Evolutionary conservation across 2,113 vertebrate genomes (phyloP).

Genomic region (Dicaeum eximium): DNA sequence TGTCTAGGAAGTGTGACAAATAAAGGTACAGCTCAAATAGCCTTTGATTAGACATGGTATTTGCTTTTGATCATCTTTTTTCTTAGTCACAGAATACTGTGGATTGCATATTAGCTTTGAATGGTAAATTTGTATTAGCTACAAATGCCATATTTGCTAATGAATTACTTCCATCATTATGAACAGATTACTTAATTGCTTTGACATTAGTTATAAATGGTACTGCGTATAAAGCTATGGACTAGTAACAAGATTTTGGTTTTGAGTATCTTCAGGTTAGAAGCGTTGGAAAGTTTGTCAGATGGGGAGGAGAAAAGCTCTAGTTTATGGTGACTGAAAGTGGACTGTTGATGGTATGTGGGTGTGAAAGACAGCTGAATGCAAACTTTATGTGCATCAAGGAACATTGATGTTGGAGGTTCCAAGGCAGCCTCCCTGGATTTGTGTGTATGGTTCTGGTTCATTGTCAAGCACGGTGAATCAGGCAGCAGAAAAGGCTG

Average conservation of each 20-base stretch:
- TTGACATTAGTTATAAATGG: not conserved
- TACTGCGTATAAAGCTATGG: not conserved
- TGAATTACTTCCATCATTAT: not conserved
- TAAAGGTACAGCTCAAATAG: not conserved
- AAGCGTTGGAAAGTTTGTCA: not conserved
- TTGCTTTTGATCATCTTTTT: slow-evolving; percentile 15
- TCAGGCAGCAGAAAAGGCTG: not conserved
- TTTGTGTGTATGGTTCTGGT: not conserved
- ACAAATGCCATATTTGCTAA: not conserved
- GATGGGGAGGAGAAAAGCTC: not conserved
- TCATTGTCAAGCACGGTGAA: not conserved
- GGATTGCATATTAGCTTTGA: not conserved
- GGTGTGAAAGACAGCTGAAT: not conserved
- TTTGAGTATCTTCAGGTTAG: not conserved
- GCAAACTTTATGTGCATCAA: not conserved
- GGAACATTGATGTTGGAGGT: not conserved
- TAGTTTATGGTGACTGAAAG: not conserved
- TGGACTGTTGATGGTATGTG: not conserved
- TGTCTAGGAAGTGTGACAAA: not conserved
- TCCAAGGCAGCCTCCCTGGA: not conserved
- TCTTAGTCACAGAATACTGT: not conserved
- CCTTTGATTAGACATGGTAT: not conserved
- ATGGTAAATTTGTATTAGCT: not conserved
- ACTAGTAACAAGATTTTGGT: not conserved
- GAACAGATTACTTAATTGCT: not conserved